A percentile compares a stretch with the other conserved stretches of the same genome.
Conservation (phyloP, 2,888 invertebrate species). For the Dorcus hopei region DNA sequence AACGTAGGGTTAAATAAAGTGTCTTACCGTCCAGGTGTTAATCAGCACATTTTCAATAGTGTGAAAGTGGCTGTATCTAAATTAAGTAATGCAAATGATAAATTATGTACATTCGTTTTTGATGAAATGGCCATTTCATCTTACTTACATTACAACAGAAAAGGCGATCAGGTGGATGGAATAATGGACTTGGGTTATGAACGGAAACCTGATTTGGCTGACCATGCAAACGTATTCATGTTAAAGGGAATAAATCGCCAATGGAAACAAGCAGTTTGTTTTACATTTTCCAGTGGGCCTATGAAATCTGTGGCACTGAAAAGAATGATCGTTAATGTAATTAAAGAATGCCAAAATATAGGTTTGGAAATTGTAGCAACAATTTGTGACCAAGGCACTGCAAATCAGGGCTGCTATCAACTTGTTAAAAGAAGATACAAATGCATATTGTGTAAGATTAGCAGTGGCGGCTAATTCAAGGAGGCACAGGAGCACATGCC, state of each 20-base stretch:
- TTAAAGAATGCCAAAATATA: slow-evolving; percentile 11
- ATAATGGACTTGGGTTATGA: slow-evolving; percentile 6
- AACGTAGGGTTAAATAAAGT: slow-evolving; percentile 6
- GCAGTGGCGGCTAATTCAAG: too few relatives aligned
- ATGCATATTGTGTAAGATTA: not conserved
- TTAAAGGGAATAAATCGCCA: slow-evolving; percentile 11
- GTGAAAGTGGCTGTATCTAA: not conserved
- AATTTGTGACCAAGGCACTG: slow-evolving; percentile 25
- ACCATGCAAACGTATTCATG: slow-evolving; percentile 17
- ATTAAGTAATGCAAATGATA: not conserved
- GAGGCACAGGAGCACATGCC: too few relatives aligned
- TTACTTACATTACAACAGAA: slow-evolving; percentile 3
- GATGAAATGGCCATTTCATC: slow-evolving; percentile 12
- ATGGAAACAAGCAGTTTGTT: slow-evolving; percentile 11
- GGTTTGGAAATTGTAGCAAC: slow-evolving; percentile 23
- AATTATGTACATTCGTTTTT: slow-evolving; percentile 8
- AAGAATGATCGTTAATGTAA: slow-evolving; percentile 1
- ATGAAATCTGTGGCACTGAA: not conserved
- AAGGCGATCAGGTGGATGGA: slow-evolving; percentile 8
- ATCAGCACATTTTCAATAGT: slow-evolving; percentile 4
- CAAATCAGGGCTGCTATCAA: slow-evolving; percentile 18
- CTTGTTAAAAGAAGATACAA: not conserved
- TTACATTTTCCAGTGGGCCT: slow-evolving; percentile 2
- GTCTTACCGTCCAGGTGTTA: slow-evolving; percentile 8
- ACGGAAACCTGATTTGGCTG: slow-evolving; percentile 1